A percentile compares a stretch with the other conserved stretches of the same genome.
phyloP scores from a whole-genome alignment of 2,888 invertebrate species.

The Cordilura impudica region DNA sequence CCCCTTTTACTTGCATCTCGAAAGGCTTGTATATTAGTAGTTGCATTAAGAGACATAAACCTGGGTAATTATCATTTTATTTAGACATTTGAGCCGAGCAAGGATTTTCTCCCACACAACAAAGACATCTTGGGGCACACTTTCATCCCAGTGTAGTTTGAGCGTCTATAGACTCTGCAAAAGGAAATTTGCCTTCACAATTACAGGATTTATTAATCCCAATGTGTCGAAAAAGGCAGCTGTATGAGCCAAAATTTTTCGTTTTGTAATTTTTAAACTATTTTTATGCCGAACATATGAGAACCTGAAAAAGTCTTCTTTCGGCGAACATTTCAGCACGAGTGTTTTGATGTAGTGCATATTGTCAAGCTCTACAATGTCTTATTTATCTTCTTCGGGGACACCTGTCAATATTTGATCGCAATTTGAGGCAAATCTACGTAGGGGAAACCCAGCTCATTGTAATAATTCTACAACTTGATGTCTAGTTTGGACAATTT shows the following conservation, averaged over 20 bases:
- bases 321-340: conserved; percentile 35
- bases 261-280: conserved; percentile 20
- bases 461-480: conserved; percentile 27
- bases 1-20: conserved; percentile 42
- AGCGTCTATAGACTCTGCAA: conserved; percentile 20
- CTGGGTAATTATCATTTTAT: conserved; percentile 14
- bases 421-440: conserved; percentile 28
- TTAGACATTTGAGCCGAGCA: neutral
- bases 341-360: conserved; percentile 29
- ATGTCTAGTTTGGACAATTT: conserved; percentile 10
- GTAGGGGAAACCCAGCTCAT: conserved; percentile 18
- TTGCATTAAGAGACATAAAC: conserved; percentile 17
- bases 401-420: conserved; percentile 6
- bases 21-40: conserved; percentile 44
- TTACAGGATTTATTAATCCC: conserved; percentile 29
- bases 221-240: conserved; percentile 39
- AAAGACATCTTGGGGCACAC: conserved; percentile 25
- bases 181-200: neutral
- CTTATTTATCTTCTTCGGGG: conserved; percentile 10
- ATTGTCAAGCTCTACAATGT: conserved; percentile 17
- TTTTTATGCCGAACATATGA: neutral
- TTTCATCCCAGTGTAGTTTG: no score
- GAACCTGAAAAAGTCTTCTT: conserved; percentile 22
- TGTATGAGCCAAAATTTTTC: conserved; percentile 23
- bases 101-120: conserved; percentile 10